Base-by-base conservation (phyloP, 2,888 invertebrate genomes). In the Ametastegia equiseti region DNA sequence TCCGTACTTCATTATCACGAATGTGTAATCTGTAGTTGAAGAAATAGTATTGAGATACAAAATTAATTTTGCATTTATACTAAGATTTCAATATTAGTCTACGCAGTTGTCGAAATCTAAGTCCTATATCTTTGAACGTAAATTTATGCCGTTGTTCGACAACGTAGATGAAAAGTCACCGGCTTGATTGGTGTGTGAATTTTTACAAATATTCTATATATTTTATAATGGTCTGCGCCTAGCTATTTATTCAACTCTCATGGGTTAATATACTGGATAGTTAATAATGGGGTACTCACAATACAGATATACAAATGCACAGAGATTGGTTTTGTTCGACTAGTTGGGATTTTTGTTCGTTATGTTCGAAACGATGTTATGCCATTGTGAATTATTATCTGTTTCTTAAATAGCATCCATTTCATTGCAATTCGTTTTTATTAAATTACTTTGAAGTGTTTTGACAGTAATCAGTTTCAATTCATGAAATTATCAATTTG, bases 281-380 rank as follows among this genome's bases (percentile, higher is more conserved):
- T 42, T n/a, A 30, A 47, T 71, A 71, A 19, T 42, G 23, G 13
- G 42, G 13, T 9, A 69, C 42, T 42, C 23, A 69, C 23, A 42
- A 27, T 71, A 36, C 42, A 47, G 47, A 71, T n/a, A n/a, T 30
- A 11, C 27, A 67, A 67, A 23, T 67, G 65, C 39, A 60, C 60
- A 60, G 30, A 67, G 65, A n/a, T 45, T 36, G n/a, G 15, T 71
- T 27, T 15, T 39, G 39, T 33, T 54, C 63, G 27, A 30, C 47
- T 71, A 71, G 1, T n/a, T 47, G 45, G 27, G 30, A 71, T 19
- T 47, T 71, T 71, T 3, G 27, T 71, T 71, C 6, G 27, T 71
- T 45, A 2, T 19, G 23, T 54, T 54, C 19, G 3, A 11, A 54
- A 54, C 23, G 23, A 54, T 54, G 9, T 23, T 23, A 47, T 45